Evolutionary conservation across 2,888 invertebrate species (phyloP), one percentile per base, ranked within the genome.

Genomic region (Zelleria hepariella): DNA sequence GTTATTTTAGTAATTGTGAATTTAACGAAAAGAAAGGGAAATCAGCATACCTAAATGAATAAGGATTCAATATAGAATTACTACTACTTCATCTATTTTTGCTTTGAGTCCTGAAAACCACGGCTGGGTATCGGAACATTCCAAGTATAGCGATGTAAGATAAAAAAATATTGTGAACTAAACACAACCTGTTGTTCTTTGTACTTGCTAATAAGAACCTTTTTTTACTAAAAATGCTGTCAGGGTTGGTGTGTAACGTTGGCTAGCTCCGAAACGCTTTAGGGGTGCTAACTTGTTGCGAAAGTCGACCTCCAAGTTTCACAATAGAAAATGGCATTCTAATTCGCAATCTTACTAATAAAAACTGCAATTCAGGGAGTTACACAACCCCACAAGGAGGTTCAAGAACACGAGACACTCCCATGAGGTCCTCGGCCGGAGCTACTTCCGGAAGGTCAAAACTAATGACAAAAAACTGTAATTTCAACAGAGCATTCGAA

Each of bases 361-460:
- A 24, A 21, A 57, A 57, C 1, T 21, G 20, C 21, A 23, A 51
- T 21, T 51, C 10, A 21, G 20, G 51, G 8, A 10, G 21, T 20
- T 20, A 21, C 51, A 20, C 21, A 23, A 51, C 51, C 20, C 21
- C 18, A 32, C 15, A 32, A 42, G 32, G 32, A 42, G 10, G 15
- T 15, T 42, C 4, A 42, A 15, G 32, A 10, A 10, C 32, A 26
- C 26, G 26, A 26, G 26, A 7, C 7, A 7, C 5, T 26, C 26
- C 26, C 72, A 68, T 72, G 78, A 73, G 76, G 73, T 66, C 64
- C 68, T 67, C 69, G 65, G 71, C 69, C 70, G 57, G 15, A 71
- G 61, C 70, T 75, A 80, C 78, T 80, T 75, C 76, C 79, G 68
- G 78, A 76, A 74, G 75, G 74, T 74, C 74, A 73, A 72, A 68